Conservation (phyloP, 1,140 invertebrate species). For the Nephila pilipes region DNA sequence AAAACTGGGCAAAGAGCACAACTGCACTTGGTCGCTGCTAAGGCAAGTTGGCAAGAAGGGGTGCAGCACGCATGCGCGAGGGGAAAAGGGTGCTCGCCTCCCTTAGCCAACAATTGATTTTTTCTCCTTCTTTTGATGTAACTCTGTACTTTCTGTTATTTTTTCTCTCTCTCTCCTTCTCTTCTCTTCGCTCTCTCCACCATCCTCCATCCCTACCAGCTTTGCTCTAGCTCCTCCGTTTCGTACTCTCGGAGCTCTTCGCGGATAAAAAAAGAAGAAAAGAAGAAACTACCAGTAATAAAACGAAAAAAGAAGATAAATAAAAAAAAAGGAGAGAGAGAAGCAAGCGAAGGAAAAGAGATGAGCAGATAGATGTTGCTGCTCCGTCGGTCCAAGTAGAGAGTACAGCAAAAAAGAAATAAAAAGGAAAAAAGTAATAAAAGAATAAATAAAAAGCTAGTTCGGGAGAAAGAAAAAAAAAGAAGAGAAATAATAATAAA, state of each 20-base stretch:
- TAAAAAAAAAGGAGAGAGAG: slow-evolving; percentile 50
- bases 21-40: slow-evolving; percentile 69
- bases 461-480: slow-evolving; percentile 19
- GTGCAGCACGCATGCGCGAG: slow-evolving; percentile 36
- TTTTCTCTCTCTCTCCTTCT: slow-evolving; percentile 25
- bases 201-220: no score
- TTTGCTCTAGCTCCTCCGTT: not conserved
- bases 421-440: not conserved
- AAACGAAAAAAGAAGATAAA: slow-evolving; percentile 60
- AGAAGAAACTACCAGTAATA: slow-evolving; percentile 74
- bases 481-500: slow-evolving; percentile 2
- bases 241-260: not conserved
- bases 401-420: slow-evolving; percentile 23
- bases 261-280: not conserved
- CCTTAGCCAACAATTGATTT: slow-evolving; percentile 75
- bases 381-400: slow-evolving; percentile 44
- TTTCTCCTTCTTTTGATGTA: slow-evolving; percentile 74
- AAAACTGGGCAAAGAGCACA: slow-evolving; percentile 64
- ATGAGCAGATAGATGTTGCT: slow-evolving; percentile 76
- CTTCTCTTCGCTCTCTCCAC: slow-evolving; percentile 15
- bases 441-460: slow-evolving; percentile 42
- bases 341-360: slow-evolving; percentile 8
- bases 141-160: slow-evolving; percentile 75
- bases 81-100: not conserved
- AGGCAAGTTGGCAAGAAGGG: slow-evolving; percentile 71